phyloP scores from a whole-genome alignment of 1,140 invertebrate species.

The Polypedilum pembai region DNA sequence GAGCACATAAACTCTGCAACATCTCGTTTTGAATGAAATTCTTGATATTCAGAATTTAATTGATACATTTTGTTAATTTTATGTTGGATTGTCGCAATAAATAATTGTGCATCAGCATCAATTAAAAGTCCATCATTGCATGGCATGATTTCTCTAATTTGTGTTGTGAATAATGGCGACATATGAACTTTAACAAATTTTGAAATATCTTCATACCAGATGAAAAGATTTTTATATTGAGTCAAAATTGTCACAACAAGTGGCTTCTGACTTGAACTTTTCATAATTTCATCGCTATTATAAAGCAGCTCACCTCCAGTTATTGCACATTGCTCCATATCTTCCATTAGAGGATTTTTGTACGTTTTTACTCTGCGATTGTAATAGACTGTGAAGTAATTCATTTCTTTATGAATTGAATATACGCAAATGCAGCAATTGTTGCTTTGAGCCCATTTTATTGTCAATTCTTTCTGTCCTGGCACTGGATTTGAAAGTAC shows the following conservation, averaged over 20 bases:
- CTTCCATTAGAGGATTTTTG: constrained; percentile 20
- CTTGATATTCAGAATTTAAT: neutral
- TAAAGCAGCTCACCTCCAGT: neutral
- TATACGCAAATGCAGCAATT: constrained; percentile 9
- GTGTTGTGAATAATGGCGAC: neutral
- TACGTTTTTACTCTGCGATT: neutral
- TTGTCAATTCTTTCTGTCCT: neutral
- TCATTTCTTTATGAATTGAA: neutral
- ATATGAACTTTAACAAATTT: constrained; percentile 41
- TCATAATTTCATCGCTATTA: neutral
- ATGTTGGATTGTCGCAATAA: neutral
- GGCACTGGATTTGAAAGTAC: neutral
- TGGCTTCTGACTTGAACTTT: constrained; percentile 34
- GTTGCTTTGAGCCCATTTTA: constrained; percentile 7
- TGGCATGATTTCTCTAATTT: neutral
- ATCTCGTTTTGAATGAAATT: constrained; percentile 2
- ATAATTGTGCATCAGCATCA: neutral
- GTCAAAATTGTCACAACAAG: constrained; percentile 40
- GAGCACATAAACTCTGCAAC: neutral
- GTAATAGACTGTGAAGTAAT: neutral
- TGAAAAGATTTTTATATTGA: constrained; percentile 39
- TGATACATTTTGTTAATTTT: constrained; percentile 8
- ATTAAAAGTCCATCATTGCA: neutral
- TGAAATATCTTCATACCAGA: constrained; percentile 42
- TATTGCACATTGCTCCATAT: neutral